A percentile compares a stretch with the other conserved stretches of the same genome.
Conservation (phyloP, 2,888 invertebrate species). For the Apamea crenata region DNA sequence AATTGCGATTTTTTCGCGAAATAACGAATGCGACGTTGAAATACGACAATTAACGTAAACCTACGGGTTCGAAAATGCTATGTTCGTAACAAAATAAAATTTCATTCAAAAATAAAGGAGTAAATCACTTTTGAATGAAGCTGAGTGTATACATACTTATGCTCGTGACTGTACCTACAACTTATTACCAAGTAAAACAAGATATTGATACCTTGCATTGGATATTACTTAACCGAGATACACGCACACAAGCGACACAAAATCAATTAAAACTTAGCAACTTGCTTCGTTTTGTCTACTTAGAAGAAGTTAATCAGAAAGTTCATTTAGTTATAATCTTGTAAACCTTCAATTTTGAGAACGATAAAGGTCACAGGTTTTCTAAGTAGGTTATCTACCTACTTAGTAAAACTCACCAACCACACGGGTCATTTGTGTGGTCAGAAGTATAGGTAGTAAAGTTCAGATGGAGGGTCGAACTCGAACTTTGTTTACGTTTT, state of each 20-base stretch:
- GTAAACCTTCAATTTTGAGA: neutral
- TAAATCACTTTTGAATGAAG: no score
- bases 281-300: constrained; percentile 10
- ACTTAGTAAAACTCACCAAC: neutral
- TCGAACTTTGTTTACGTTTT: neutral
- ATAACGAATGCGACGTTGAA: no score
- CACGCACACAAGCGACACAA: constrained; percentile 5
- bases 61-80: no score
- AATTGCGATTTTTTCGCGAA: no score
- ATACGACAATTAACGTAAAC: no score
- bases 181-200: neutral
- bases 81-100: no score
- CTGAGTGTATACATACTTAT: no score
- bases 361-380: no score
- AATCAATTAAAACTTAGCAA: constrained; percentile 39
- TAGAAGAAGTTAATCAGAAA: neutral
- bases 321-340: neutral
- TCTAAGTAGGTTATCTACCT: neutral
- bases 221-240: neutral
- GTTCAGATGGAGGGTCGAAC: neutral
- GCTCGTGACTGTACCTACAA: no score
- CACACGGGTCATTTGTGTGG: neutral
- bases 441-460: neutral
- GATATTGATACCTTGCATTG: constrained; percentile 5
- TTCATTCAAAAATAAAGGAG: no score